Evolutionary conservation across 2,113 vertebrate species (phyloP).

Genomic region (Pluvianellus socialis): DNA sequence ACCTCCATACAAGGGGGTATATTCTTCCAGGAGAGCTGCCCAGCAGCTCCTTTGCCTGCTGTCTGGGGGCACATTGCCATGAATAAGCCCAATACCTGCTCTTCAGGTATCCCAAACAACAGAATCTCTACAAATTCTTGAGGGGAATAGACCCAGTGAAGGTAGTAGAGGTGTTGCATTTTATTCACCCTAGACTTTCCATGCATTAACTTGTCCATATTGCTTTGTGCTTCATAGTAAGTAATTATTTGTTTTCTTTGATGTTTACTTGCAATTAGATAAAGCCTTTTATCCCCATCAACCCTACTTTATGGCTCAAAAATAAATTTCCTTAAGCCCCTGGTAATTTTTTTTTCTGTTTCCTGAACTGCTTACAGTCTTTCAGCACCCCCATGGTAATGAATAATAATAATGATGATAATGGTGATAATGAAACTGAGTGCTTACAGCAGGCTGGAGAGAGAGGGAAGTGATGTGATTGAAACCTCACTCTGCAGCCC

Average conservation of each 20-base stretch:
- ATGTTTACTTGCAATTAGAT: background rate
- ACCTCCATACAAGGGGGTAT: background rate
- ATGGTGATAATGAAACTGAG: background rate
- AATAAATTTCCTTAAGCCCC: background rate
- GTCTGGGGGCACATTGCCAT: rapidly evolving
- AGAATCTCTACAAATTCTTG: background rate
- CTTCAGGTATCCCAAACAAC: background rate
- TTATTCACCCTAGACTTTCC: background rate
- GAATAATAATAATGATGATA: background rate
- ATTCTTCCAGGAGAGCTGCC: background rate
- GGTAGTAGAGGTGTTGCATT: background rate
- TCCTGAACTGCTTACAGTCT: background rate
- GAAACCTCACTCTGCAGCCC: background rate
- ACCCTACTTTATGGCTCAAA: background rate
- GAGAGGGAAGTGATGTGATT: background rate
- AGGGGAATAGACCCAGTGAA: background rate
- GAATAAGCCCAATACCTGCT: background rate
- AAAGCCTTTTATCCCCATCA: background rate
- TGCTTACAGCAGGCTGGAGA: background rate
- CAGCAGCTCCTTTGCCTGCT: background rate
- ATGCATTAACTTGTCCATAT: background rate
- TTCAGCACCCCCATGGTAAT: background rate
- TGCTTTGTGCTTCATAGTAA: background rate
- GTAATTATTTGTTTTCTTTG: background rate
- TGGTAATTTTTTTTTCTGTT: background rate